Evolutionary conservation across 1,140 invertebrate species (phyloP).

Genomic region (Aricia agestis): DNA sequence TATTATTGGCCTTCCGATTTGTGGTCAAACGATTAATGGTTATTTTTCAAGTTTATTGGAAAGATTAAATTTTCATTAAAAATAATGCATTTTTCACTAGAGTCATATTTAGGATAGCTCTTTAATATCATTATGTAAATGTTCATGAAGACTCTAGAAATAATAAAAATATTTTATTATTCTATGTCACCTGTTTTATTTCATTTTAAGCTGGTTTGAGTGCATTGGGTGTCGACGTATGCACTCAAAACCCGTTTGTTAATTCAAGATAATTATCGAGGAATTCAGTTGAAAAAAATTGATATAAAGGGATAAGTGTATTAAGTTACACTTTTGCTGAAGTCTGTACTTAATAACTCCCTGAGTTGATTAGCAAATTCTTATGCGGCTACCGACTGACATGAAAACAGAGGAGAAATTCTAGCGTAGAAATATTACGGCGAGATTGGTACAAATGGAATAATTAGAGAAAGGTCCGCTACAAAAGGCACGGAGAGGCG

Average conservation of each 20-base stretch:
- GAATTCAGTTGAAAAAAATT: not conserved
- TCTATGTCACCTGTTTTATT: not conserved
- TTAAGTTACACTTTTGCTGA: not conserved
- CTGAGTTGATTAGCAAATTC: slow-evolving; percentile 41
- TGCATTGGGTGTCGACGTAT: not conserved
- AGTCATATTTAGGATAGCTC: too few species aligned
- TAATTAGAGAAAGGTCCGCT: slow-evolving; percentile 47
- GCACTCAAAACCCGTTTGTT: too few species aligned
- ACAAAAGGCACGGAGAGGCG: slow-evolving; percentile 47
- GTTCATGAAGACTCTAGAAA: too few species aligned
- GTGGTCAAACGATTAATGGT: too few species aligned
- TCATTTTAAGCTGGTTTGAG: not conserved
- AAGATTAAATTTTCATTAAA: too few species aligned
- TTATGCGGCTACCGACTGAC: slow-evolving; percentile 40
- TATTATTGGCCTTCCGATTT: not conserved
- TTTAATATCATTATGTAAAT: too few species aligned
- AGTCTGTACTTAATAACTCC: slow-evolving; percentile 16
- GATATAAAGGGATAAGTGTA: not conserved
- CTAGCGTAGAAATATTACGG: slow-evolving; percentile 39
- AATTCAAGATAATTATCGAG: not conserved
- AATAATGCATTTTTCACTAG: too few species aligned
- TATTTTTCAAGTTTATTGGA: too few species aligned
- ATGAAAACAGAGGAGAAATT: slow-evolving; percentile 42
- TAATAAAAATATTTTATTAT: not conserved
- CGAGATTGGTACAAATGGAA: slow-evolving; percentile 47